These are phyloP conservation scores for Lacerta bilineata DNA, from an alignment of 2,797 vertebrate genomes.

Conservation along the genomic window DNA sequence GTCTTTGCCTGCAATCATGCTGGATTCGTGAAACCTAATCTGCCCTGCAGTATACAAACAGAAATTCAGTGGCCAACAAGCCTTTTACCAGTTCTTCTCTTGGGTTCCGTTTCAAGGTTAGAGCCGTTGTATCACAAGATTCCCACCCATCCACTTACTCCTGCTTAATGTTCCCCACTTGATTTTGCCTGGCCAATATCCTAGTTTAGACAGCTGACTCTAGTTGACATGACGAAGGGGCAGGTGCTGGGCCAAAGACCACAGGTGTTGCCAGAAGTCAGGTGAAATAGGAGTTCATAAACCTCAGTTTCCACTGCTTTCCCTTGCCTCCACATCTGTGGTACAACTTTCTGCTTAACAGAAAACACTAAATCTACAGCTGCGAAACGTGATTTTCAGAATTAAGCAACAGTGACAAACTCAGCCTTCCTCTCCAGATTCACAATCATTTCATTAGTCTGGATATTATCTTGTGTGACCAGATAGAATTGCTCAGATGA, in stretches of 20 bases:
- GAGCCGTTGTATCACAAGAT: neutral
- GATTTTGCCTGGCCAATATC: neutral
- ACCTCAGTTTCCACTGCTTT: neutral
- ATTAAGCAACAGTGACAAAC: neutral
- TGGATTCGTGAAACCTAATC: neutral
- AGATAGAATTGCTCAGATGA: slow-evolving; percentile 65
- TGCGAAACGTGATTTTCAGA: neutral
- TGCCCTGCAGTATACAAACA: neutral
- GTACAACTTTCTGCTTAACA: slow-evolving; percentile 38
- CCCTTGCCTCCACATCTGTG: slow-evolving; percentile 9
- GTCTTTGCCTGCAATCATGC: neutral
- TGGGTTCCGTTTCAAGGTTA: neutral
- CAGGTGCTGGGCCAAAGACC: neutral
- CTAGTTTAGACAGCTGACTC: too few species aligned
- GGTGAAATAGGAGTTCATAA: neutral
- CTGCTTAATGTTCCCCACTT: neutral
- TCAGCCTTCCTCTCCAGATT: slow-evolving; percentile 43
- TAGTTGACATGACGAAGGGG: neutral
- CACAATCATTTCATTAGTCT: slow-evolving; percentile 52
- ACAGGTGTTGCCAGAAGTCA: neutral
- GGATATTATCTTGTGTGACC: slow-evolving; percentile 49
- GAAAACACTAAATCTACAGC: slow-evolving; percentile 15
- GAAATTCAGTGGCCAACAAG: neutral
- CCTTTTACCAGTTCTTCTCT: neutral
- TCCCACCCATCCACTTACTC: neutral